Base-by-base conservation (phyloP, 2,888 invertebrate species). In the Poecilus cupreus region DNA sequence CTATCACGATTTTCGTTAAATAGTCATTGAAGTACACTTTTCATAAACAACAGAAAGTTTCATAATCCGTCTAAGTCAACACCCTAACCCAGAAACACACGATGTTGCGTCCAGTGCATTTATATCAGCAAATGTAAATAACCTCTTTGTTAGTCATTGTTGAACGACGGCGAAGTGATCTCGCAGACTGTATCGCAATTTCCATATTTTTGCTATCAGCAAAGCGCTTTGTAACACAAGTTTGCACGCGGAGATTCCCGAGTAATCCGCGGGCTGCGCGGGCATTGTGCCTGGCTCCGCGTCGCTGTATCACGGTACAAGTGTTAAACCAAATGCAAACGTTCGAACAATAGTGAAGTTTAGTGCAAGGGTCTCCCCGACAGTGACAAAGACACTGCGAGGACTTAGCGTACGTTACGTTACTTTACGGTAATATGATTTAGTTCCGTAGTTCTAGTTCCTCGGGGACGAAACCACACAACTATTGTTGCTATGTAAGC, bases 171-270 rank as follows among this genome's bases (percentile, higher is more conserved):
- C 20, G 46, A 78, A 68, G 78, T 78, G 46, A 72, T 72, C 68
- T 79, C 68, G 13, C 46, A 13, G 49, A 49, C 79, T 57, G 72
- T 72, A 80, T 72, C 80, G 22, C 22, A 51, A 80, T 80, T 80
- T 80, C 80, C 80, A 80, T 80, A 80, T 80, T 80, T 80, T 80
- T 72, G 72, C 80, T 72, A 80, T 80, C 78, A 78, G 64, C 43
- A 78, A 78, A 78, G 46, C 78, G 32, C 78, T 78, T 60, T 78
- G 64, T 43, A 78, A 46, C 60, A 68, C 64, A 78, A 78, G 64
- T 78, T 78, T 78, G 64, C 64, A 20, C 32, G 60, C 64, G 3
- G 22, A 54, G 46, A 64, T 78, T 37, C 78, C 2, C 37, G 20
- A 60, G 46, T 78, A 78, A 78, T 78, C 78, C 78, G 20, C 13